phyloP scores from a whole-genome alignment of 2,113 vertebrate species.

The Solea senegalensis region DNA sequence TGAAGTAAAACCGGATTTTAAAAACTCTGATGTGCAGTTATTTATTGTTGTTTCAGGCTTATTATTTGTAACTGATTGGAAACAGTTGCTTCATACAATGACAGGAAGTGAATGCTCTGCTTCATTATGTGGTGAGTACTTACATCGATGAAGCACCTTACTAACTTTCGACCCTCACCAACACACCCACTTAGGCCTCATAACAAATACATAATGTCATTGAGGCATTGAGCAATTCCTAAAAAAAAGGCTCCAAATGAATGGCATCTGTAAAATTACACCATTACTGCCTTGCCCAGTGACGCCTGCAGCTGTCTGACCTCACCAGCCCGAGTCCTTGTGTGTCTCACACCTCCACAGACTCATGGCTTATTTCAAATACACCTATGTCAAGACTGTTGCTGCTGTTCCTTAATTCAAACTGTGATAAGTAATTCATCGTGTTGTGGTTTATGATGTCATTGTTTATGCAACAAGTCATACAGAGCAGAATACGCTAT shows the following conservation, averaged over 20 bases:
- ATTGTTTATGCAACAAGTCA: slow-evolving; percentile 57
- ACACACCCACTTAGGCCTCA: slow-evolving; percentile 42
- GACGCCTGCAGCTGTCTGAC: slow-evolving; percentile 39
- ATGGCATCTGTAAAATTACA: slow-evolving; percentile 54
- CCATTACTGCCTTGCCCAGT: slow-evolving; percentile 47
- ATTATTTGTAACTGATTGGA: slow-evolving; percentile 13
- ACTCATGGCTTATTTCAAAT: slow-evolving; percentile 37
- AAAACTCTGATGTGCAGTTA: neutral
- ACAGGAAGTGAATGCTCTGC: slow-evolving; percentile 11
- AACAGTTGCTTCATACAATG: slow-evolving; percentile 15
- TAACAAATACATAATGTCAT: slow-evolving; percentile 50
- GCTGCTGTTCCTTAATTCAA: slow-evolving; percentile 36
- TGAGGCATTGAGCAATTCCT: slow-evolving; percentile 28
- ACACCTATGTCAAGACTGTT: slow-evolving; percentile 22
- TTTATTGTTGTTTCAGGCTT: slow-evolving; percentile 7
- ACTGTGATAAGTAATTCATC: slow-evolving; percentile 44
- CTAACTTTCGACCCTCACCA: slow-evolving; percentile 14
- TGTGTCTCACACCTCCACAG: slow-evolving; percentile 21
- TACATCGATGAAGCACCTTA: slow-evolving; percentile 24
- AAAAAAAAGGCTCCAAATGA: slow-evolving; percentile 47
- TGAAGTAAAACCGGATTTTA: slow-evolving; percentile 18
- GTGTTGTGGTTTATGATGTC: slow-evolving; percentile 42
- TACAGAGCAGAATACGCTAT: slow-evolving; percentile 43
- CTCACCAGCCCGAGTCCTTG: slow-evolving; percentile 13
- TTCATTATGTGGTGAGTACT: slow-evolving; percentile 7